Conservation (phyloP, 2,888 invertebrate species). For the Lasioglossum leucozonium region DNA sequence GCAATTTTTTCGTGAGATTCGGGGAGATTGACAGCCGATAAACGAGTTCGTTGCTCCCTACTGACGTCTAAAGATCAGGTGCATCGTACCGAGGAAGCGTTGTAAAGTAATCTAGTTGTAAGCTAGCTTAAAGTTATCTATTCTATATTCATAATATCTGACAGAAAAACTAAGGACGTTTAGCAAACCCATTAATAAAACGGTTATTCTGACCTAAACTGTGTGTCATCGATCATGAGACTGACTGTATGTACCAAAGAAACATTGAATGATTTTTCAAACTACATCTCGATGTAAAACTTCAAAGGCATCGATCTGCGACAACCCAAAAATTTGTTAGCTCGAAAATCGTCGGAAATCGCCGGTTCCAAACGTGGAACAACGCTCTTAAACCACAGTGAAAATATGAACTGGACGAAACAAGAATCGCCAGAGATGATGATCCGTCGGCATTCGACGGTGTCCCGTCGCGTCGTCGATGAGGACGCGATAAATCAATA, state of each 20-base stretch:
- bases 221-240: too few species aligned
- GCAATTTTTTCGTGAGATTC: background rate
- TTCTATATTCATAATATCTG: too few species aligned
- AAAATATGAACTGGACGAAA: background rate
- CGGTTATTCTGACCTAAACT: too few species aligned
- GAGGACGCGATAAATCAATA: conserved; percentile 35
- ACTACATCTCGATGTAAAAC: background rate
- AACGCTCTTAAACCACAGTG: background rate
- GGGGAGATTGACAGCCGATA: background rate
- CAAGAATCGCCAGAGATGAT: background rate
- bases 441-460: background rate
- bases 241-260: too few species aligned
- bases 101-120: too few species aligned
- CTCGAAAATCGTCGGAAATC: background rate
- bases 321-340: background rate
- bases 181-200: too few species aligned
- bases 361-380: background rate
- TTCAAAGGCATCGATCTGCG: background rate
- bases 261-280: background rate
- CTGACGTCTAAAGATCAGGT: background rate
- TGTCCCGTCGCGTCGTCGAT: background rate
- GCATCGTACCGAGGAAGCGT: background rate
- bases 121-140: too few species aligned
- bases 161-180: too few species aligned
- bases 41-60: background rate